These are phyloP conservation scores for Drosophila yooni DNA, from an alignment of 2,888 invertebrate species.

Conservation along the genomic window DNA sequence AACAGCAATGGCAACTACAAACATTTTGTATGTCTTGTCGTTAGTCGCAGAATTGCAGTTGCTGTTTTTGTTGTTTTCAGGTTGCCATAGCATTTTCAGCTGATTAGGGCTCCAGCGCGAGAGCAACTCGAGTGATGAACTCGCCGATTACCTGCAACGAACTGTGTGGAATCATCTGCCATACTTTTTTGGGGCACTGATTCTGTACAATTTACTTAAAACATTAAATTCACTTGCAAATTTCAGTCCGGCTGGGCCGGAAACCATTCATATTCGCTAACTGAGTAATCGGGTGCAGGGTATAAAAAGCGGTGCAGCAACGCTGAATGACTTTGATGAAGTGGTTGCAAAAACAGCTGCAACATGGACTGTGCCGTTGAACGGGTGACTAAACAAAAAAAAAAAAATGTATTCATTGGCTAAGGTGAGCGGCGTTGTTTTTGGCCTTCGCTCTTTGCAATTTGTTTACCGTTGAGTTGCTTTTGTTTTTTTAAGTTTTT, in stretches of 20 bases:
- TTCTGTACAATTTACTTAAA: neutral
- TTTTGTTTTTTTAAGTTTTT: conserved; percentile 8
- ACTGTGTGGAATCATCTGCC: neutral
- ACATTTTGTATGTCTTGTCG: conserved; percentile 32
- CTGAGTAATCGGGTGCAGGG: conserved; percentile 27
- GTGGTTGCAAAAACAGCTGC: conserved; percentile 64
- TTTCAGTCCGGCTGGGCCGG: neutral
- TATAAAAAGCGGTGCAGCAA: conserved; percentile 46
- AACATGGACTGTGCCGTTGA: conserved; percentile 3
- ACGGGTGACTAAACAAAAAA: conserved; percentile 8
- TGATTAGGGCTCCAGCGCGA: conserved; percentile 60
- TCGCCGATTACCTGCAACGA: conserved; percentile 22
- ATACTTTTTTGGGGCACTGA: neutral
- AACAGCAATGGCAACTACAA: conserved; percentile 24
- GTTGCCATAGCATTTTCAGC: conserved; percentile 74
- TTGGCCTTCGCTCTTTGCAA: conserved; percentile 70
- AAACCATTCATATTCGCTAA: conserved; percentile 4
- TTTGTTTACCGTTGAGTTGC: conserved; percentile 65
- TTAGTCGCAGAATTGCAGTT: conserved; percentile 30
- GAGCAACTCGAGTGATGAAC: conserved; percentile 18
- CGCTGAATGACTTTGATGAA: conserved; percentile 77
- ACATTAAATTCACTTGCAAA: neutral
- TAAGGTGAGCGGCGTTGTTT: conserved; percentile 62
- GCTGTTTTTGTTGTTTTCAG: conserved; percentile 20
- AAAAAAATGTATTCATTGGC: conserved; percentile 54